Base-by-base conservation (phyloP, 37 sponge, comb jelly and placozoan genomes). In the Diacarnus erythraeanus region DNA sequence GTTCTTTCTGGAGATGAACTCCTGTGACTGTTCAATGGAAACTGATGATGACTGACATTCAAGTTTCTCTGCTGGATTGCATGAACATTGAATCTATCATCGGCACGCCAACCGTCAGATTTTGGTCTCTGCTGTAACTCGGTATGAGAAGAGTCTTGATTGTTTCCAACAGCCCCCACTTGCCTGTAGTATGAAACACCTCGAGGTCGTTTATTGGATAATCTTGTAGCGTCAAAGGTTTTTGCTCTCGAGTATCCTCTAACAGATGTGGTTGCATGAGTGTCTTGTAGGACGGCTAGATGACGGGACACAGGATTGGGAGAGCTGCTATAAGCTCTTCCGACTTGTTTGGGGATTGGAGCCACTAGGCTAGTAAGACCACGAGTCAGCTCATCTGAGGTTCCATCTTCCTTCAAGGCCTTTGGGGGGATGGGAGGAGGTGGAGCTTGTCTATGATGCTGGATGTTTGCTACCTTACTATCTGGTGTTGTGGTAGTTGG, bases 341-440 rank as follows among this genome's bases (percentile, higher is more conserved):
- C 17, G 66, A 34, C 5, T 65, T 31, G 17, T 59, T n/a, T 27
- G 2, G 61, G 23, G 22, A 25, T 17, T 25, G 22, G 4, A 60
- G 61, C 2, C 2, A 30, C 34, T 2, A 31, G 34, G 35, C 66
- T 65, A 30, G 66, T 65, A 31, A 30, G 27, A 30, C 66, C 66
- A 34, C 35, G 31, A 18, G 34, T 65, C 35, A 65, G 2, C 3
- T 3, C 66, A 65, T 65, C 34, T 31, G 66, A 6, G 9, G 33
- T 2, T 65, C 66, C 33, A 3, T 8, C 66, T 15, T 30, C 3
- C 34, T 31, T 2, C 5, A 2, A 34, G 2, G 29, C 33, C 66
- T 65, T 65, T 5, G 31, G 66, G 22, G 61, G 61, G 34, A 65
- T 31, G 34, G 66, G 34, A 30, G 66, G 66, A 8, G 66, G 66